phyloP scores from a whole-genome alignment of 2,888 invertebrate species.

The Subacronicta megacephala region DNA sequence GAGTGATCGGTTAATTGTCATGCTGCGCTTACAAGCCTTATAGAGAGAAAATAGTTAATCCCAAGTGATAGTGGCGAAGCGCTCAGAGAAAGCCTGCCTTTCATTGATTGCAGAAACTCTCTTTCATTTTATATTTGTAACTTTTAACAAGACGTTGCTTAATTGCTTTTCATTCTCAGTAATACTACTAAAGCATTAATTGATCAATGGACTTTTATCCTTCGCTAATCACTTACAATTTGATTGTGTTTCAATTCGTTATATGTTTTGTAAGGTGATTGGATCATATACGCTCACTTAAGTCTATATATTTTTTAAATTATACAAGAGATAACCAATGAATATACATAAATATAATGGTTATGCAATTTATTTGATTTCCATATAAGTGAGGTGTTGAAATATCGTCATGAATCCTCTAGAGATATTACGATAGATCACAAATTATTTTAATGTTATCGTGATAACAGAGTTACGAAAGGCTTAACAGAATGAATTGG shows the following conservation, averaged over 20 bases:
- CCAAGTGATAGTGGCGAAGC: slow-evolving; percentile 7
- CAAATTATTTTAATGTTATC: slow-evolving; percentile 48
- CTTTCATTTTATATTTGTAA: background rate
- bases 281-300: slow-evolving; percentile 13
- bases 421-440: slow-evolving; percentile 35
- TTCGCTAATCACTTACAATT: slow-evolving; percentile 6
- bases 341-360: too few species aligned
- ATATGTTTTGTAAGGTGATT: background rate
- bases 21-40: slow-evolving; percentile 10
- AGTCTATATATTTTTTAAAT: slow-evolving; percentile 16
- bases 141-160: background rate
- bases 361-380: slow-evolving; percentile 23
- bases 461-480: slow-evolving; percentile 57
- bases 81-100: slow-evolving; percentile 15
- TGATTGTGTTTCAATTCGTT: slow-evolving; percentile 6
- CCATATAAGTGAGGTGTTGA: slow-evolving; percentile 28
- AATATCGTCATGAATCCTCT: slow-evolving; percentile 37
- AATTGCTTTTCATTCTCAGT: background rate
- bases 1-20: slow-evolving; percentile 29
- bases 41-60: slow-evolving; percentile 14
- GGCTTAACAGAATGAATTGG: slow-evolving; percentile 64
- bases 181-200: background rate
- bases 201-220: background rate
- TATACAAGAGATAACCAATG: slow-evolving; percentile 9
- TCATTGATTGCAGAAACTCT: slow-evolving; percentile 9